These are phyloP conservation scores for Gallinago media DNA, from an alignment of 2,113 vertebrate species.

Conservation along the genomic window DNA sequence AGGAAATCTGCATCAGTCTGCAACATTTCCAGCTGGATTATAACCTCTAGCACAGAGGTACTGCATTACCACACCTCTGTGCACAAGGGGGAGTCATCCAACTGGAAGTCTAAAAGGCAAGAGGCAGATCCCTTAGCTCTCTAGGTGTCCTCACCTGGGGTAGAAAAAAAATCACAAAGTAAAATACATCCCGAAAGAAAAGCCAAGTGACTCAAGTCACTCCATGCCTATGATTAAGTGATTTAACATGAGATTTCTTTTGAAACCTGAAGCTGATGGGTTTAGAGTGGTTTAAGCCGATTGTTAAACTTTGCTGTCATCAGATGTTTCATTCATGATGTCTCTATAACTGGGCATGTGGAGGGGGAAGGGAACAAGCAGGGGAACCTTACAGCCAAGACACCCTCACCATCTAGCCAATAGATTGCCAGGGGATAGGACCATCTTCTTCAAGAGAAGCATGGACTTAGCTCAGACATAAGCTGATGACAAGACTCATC, in stretches of 20 bases:
- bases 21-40: neutral
- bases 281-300: neutral
- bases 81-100: neutral
- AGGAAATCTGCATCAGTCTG: neutral
- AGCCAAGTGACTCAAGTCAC: neutral
- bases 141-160: neutral
- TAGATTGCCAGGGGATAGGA: neutral
- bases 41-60: neutral
- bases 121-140: neutral
- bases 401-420: neutral
- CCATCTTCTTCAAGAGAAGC: neutral
- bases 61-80: neutral
- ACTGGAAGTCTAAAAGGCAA: neutral
- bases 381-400: neutral
- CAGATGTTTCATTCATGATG: neutral
- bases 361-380: neutral
- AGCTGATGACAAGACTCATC: neutral
- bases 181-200: neutral
- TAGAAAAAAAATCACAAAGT: neutral
- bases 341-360: fast-evolving
- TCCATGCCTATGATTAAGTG: neutral
- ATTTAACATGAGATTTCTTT: neutral
- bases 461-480: neutral
- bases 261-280: neutral
- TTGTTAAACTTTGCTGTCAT: neutral